These are phyloP conservation scores for Phocoena sinus DNA, from an alignment of 2,113 vertebrate genomes.

Conservation along the genomic window DNA sequence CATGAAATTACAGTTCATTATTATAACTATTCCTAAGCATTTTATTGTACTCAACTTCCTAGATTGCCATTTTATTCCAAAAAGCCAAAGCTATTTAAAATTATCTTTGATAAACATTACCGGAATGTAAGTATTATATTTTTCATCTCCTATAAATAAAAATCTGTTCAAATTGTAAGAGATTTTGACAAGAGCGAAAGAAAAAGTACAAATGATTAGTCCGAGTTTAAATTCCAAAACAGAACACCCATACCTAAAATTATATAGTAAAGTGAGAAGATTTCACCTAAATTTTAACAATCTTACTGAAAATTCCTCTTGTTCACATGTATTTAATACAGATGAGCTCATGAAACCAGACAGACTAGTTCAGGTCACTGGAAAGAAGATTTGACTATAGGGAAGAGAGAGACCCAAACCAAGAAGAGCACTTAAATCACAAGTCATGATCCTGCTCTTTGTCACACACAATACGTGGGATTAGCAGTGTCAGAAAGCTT, in stretches of 20 bases:
- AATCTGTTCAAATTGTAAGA: not conserved
- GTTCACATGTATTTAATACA: not conserved
- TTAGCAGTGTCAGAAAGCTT: slow-evolving; percentile 75
- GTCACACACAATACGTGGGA: slow-evolving; percentile 67
- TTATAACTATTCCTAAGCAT: not conserved
- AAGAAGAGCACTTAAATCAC: slow-evolving; percentile 71
- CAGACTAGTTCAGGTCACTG: slow-evolving; percentile 67
- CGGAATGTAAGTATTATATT: not conserved
- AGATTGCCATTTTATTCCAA: not conserved
- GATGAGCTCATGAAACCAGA: slow-evolving; percentile 44
- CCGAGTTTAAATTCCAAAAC: not conserved
- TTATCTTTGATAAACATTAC: not conserved
- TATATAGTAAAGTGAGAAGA: not conserved
- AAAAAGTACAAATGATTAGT: not conserved
- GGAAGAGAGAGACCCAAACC: slow-evolving; percentile 71
- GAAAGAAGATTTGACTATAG: slow-evolving; percentile 69
- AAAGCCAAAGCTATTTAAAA: not conserved
- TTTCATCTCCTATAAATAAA: not conserved
- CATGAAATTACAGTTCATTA: not conserved
- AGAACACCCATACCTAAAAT: not conserved
- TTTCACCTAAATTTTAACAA: not conserved
- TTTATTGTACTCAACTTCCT: not conserved
- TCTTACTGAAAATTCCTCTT: not conserved
- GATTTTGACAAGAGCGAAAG: not conserved
- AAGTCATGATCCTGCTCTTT: slow-evolving; percentile 68